phyloP scores from a whole-genome alignment of 2,888 invertebrate genomes.

The Sinhomidia bicolor region DNA sequence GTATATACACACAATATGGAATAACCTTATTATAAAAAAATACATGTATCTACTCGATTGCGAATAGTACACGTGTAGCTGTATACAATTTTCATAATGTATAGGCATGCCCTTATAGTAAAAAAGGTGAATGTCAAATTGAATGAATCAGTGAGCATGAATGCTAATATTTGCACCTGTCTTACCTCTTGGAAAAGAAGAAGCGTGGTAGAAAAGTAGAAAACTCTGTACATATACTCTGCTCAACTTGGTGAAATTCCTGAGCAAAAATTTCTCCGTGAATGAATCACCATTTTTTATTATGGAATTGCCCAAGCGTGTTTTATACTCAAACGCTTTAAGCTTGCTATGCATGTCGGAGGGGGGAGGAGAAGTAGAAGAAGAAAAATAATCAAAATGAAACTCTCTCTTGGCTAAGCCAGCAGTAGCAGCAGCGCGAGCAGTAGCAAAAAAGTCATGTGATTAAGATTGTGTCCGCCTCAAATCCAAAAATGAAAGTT shows the following conservation, averaged over 20 bases:
- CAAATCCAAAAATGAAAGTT: background rate
- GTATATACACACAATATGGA: too few relatives aligned
- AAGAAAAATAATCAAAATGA: constrained; percentile 30
- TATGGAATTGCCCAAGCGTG: constrained; percentile 12
- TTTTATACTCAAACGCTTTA: background rate
- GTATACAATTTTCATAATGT: too few relatives aligned
- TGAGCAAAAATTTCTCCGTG: constrained; percentile 42
- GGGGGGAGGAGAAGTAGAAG: background rate
- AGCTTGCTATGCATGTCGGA: background rate
- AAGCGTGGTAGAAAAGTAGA: background rate
- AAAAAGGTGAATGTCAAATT: constrained; percentile 63
- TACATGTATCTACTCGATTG: too few relatives aligned
- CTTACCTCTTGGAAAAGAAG: background rate
- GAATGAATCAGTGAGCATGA: constrained; percentile 51
- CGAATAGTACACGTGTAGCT: too few relatives aligned
- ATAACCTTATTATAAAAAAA: too few relatives aligned
- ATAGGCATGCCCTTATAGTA: too few relatives aligned
- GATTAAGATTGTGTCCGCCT: background rate
- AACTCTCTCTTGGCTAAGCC: too few relatives aligned
- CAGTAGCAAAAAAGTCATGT: background rate
- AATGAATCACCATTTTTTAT: constrained; percentile 28
- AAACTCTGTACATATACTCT: background rate
- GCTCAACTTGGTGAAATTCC: background rate
- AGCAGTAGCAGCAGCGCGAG: too few relatives aligned
- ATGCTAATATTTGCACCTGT: constrained; percentile 44